Evolutionary conservation across 2,888 invertebrate genomes (phyloP).

Genomic region (Polyploca ridens): DNA sequence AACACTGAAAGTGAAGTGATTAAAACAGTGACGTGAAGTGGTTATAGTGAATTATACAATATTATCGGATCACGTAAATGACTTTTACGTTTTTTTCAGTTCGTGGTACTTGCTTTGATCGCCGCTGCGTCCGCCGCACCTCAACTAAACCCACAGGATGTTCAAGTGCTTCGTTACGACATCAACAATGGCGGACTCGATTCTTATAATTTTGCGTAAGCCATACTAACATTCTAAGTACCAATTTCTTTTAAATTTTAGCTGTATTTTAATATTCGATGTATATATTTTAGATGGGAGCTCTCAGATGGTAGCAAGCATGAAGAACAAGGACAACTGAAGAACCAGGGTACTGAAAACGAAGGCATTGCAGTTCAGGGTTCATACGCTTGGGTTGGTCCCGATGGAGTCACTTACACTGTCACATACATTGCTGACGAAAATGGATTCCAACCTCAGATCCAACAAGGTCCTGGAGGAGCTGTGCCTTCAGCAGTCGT

Average conservation of each 20-base stretch:
- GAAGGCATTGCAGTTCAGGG: constrained; percentile 84
- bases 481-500: constrained; percentile 65
- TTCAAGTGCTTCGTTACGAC: constrained; percentile 85
- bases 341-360: constrained; percentile 83
- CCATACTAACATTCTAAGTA: constrained; percentile 4
- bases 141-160: constrained; percentile 77
- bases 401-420: constrained; percentile 83
- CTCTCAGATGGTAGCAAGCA: constrained; percentile 84
- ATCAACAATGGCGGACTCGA: constrained; percentile 85
- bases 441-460: constrained; percentile 77
- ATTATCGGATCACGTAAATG: too few species aligned
- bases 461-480: constrained; percentile 73
- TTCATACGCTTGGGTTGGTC: constrained; percentile 82
- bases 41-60: constrained; percentile 18
- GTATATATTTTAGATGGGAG: constrained; percentile 70
- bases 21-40: constrained; percentile 35
- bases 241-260: neutral
- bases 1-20: constrained; percentile 36
- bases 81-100: constrained; percentile 59
- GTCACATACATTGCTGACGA: constrained; percentile 85
- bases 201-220: constrained; percentile 85
- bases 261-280: neutral
- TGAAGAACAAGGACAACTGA: constrained; percentile 83
- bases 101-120: constrained; percentile 60
- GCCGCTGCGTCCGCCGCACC: constrained; percentile 69